Conservation (phyloP, 37 sponge, comb jelly and placozoan species). For the Chondrosia reniformis region DNA sequence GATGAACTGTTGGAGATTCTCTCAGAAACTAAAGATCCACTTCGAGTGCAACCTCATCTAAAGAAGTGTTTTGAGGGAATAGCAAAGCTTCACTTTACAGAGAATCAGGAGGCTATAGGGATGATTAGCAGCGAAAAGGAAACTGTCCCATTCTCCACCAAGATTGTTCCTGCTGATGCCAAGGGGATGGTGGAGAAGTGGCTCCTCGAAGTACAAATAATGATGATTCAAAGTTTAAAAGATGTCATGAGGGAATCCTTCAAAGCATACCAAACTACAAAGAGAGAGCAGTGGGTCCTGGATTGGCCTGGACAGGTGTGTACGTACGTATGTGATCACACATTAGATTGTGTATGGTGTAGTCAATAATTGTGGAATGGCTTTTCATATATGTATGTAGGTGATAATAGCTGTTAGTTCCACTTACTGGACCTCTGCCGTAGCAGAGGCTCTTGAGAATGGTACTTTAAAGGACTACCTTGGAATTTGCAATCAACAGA, state of each 20-base stretch:
- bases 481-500: slow-evolving; percentile 78
- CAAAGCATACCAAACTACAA: slow-evolving; percentile 63
- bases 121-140: slow-evolving; percentile 97
- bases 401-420: slow-evolving; percentile 84
- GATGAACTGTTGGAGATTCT: slow-evolving; percentile 94
- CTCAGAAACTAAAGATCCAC: slow-evolving; percentile 94
- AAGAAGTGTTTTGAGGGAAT: slow-evolving; percentile 98
- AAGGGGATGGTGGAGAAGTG: slow-evolving; percentile 99
- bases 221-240: slow-evolving; percentile 86
- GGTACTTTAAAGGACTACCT: slow-evolving; percentile 85
- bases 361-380: background rate
- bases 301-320: slow-evolving; percentile 96
- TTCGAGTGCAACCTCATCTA: slow-evolving; percentile 92
- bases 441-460: slow-evolving; percentile 65
- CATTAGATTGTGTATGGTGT: no score
- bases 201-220: slow-evolving; percentile 88
- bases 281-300: slow-evolving; percentile 84
- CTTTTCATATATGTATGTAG: slow-evolving; percentile 12
- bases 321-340: background rate
- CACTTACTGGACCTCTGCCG: slow-evolving; percentile 93
- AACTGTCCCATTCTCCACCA: slow-evolving; percentile 78
- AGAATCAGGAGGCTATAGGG: slow-evolving; percentile 82
- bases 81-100: slow-evolving; percentile 88
- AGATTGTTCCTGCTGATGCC: slow-evolving; percentile 89
- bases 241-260: slow-evolving; percentile 77